A percentile compares a stretch with the other conserved stretches of the same genome.
Conservation (phyloP, 2,888 invertebrate species). For the Eupsilia transversa region DNA sequence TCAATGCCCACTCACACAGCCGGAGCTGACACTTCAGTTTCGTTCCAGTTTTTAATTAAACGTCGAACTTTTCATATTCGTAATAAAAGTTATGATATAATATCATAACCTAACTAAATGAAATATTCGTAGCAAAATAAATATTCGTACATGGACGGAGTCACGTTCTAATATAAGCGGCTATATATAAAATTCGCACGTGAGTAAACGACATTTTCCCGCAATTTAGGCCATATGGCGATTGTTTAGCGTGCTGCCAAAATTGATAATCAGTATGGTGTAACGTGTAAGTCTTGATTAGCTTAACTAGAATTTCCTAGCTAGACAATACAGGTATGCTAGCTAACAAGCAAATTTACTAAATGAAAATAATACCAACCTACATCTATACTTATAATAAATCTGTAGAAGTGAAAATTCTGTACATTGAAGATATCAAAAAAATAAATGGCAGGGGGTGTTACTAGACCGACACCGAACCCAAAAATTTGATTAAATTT, state of each 20-base stretch:
- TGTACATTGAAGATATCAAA: no score
- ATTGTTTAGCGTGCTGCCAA: constrained; percentile 29
- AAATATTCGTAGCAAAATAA: constrained; percentile 37
- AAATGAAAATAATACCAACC: not conserved
- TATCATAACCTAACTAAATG: constrained; percentile 27
- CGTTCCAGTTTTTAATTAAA: constrained; percentile 50
- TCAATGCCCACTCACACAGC: constrained; percentile 11
- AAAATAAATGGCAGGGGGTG: no score
- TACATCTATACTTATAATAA: no score
- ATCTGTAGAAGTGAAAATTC: no score
- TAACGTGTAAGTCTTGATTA: constrained; percentile 30
- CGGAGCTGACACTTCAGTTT: constrained; percentile 14
- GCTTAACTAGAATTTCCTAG: not conserved
- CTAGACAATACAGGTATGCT: not conserved
- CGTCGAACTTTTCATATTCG: constrained; percentile 24
- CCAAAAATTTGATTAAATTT: no score
- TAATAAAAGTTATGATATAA: constrained; percentile 14
- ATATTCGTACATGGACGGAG: constrained; percentile 42
- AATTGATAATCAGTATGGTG: constrained; percentile 30
- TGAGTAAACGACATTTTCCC: constrained; percentile 44
- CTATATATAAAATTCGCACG: constrained; percentile 49
- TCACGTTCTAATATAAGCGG: constrained; percentile 57
- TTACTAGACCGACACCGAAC: no score
- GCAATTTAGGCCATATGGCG: constrained; percentile 21
- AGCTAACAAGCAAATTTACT: not conserved